Evolutionary conservation across 2,888 invertebrate genomes (phyloP).

Genomic region (Nymphalis polychloros): DNA sequence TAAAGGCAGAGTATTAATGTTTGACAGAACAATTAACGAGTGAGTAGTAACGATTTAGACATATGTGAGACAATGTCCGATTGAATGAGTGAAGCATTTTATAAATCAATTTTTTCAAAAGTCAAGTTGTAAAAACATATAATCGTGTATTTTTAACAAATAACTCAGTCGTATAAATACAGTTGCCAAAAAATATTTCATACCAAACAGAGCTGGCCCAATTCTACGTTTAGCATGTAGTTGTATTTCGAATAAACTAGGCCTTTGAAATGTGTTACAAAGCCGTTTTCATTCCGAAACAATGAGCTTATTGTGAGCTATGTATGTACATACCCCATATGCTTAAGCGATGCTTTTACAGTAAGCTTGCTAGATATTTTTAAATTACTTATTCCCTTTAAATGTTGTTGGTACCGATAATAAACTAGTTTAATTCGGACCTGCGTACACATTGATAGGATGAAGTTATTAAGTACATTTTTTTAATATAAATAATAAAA

Average conservation of each 20-base stretch:
- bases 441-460: no score
- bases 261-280: constrained; percentile 33
- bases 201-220: constrained; percentile 17
- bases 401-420: no score
- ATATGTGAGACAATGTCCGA: no score
- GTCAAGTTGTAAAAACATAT: not conserved
- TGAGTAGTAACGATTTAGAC: no score
- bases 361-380: constrained; percentile 1
- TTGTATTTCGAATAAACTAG: constrained; percentile 33
- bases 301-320: constrained; percentile 29
- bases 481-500: no score
- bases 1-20: no score
- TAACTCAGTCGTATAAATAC: constrained; percentile 5
- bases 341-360: not conserved
- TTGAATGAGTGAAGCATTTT: no score
- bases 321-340: constrained; percentile 7
- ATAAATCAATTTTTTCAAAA: not conserved
- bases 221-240: constrained; percentile 22
- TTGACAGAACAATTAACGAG: no score
- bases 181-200: constrained; percentile 9
- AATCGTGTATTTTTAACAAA: not conserved
- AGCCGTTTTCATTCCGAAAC: constrained; percentile 30
- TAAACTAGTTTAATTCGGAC: no score
- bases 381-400: not conserved
- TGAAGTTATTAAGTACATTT: no score